Base-by-base conservation (phyloP, 1,140 invertebrate species). In the Lasioglossum albipes region DNA sequence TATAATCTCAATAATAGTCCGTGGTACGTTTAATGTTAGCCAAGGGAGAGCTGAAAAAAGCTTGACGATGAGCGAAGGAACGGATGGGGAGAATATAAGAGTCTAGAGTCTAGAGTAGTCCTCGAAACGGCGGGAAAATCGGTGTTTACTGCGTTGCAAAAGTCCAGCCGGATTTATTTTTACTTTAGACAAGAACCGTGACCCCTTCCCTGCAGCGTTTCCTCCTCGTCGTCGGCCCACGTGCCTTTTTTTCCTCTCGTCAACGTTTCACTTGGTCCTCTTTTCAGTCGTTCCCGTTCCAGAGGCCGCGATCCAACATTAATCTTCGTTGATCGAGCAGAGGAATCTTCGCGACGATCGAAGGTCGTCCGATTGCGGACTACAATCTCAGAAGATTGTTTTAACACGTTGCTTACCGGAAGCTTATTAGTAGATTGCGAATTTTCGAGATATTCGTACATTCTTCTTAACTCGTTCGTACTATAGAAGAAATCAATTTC, bases 81-180 rank as follows among this genome's bases (percentile, higher is more conserved):
- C 27, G 27, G 27, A 27, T 27, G 42, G 61, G 71, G 67, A 52
- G 54, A 57, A 1, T 54, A 1, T 54, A 65, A 52, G 18, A 81
- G 41, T 54, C 27, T 27, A 27, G 27, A 27, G 36, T 59, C 16
- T 36, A 57, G 57, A 59, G 9, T 74, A 45, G 71, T 77, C 36
- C 7, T 36, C 13, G 45, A 36, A 69, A 69, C n/a, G 13, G 16
- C 42, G 41, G 22, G 41, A 82, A 85, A 61, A 85, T 83, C 27
- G 22, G 54, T 20, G 45, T 75, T 75, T 73, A n/a, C 67, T 64
- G 73, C 76, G 59, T 86, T 79, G 83, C 81, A 78, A 88, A 91
- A 89, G 84, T 75, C 81, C 84, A 85, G 65, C 12, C 31, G 12
- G 70, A 83, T 90, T 88, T 85, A 86, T 89, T 90, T 90, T 89